Evolutionary conservation across 2,888 invertebrate species (phyloP).

Genomic region (Dryadula phaetusa): DNA sequence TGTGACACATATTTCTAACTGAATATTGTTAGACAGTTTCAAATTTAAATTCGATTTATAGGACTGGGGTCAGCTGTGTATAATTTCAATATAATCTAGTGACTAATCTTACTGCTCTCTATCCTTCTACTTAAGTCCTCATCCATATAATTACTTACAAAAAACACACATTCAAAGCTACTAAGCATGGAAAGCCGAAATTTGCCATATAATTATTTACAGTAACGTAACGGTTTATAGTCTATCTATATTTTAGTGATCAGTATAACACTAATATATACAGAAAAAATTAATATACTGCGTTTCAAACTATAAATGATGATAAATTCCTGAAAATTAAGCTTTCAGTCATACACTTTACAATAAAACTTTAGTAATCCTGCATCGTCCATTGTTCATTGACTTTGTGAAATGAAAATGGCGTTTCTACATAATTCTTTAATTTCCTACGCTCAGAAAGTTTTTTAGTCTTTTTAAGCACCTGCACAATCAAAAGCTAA

Average conservation of each 20-base stretch:
- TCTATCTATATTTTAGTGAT: no score
- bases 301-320: neutral
- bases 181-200: no score
- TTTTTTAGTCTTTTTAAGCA: conserved; percentile 35
- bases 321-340: neutral
- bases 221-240: no score
- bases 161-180: no score
- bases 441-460: conserved; percentile 32
- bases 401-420: conserved; percentile 30
- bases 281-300: neutral
- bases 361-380: conserved; percentile 28
- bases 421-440: conserved; percentile 36
- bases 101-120: neutral
- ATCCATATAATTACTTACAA: neutral
- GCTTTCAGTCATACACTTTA: conserved; percentile 23
- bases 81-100: neutral
- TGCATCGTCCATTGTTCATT: conserved; percentile 24
- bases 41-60: neutral
- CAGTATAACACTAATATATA: neutral
- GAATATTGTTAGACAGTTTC: conserved; percentile 12
- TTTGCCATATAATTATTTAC: no score
- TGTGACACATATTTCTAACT: conserved; percentile 27
- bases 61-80: neutral
- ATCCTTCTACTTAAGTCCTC: no score
- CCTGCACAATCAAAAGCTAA: conserved; percentile 23